phyloP scores from a whole-genome alignment of 2,888 invertebrate species.

The Gandaritis pyraliata region DNA sequence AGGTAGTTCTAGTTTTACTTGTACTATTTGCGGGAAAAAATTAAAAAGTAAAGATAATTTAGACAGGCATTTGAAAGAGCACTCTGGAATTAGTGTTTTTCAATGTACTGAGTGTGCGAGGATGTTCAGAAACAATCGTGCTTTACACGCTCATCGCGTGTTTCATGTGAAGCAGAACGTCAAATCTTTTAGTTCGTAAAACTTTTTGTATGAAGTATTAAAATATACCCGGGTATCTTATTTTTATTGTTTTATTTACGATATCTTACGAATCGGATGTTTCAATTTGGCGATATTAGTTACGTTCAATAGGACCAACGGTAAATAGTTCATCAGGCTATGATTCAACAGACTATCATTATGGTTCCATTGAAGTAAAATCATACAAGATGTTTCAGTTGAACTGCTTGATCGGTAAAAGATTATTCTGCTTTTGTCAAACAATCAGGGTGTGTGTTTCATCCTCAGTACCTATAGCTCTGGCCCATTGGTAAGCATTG shows the following conservation, averaged over 20 bases:
- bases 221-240: not conserved
- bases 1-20: not conserved
- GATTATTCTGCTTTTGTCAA: too few relatives aligned
- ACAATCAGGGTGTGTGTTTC: too few relatives aligned
- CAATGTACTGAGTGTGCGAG: conserved; percentile 10
- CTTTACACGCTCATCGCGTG: conserved; percentile 10
- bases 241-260: not conserved
- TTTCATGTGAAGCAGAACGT: conserved; percentile 2
- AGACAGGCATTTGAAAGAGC: conserved; percentile 8
- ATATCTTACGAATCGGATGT: too few relatives aligned
- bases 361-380: too few relatives aligned
- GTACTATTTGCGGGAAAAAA: conserved; percentile 8
- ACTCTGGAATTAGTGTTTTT: not conserved
- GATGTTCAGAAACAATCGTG: conserved; percentile 3
- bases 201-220: not conserved
- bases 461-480: too few relatives aligned
- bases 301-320: too few relatives aligned
- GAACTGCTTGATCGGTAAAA: too few relatives aligned
- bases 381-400: too few relatives aligned
- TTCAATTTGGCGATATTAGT: too few relatives aligned
- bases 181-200: conserved; percentile 8
- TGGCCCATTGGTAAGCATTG: too few relatives aligned
- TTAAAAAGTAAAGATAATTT: conserved; percentile 5
- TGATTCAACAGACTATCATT: too few relatives aligned
- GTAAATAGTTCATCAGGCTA: too few relatives aligned